Evolutionary conservation across 1,140 invertebrate species (phyloP).

Genomic region (Condylostylus longicornis): DNA sequence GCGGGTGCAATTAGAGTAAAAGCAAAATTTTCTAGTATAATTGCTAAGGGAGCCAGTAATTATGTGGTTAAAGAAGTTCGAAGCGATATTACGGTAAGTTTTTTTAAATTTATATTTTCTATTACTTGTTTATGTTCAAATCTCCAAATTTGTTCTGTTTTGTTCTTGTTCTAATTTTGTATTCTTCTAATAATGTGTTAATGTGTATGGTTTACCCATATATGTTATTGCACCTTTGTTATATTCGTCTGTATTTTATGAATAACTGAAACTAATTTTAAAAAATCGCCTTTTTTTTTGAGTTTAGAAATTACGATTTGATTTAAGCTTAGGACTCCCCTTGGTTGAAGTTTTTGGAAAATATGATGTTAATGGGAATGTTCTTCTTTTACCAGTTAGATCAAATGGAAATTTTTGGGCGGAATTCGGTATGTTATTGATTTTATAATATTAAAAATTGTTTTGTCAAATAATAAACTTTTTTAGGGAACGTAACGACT

Average conservation of each 20-base stretch:
- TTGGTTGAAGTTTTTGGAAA: conserved; percentile 53
- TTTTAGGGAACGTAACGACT: too few species aligned
- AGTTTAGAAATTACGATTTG: conserved; percentile 42
- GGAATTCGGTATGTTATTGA: conserved; percentile 41
- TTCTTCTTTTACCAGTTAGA: conserved; percentile 57
- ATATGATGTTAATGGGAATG: conserved; percentile 58
- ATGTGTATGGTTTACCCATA: too few species aligned
- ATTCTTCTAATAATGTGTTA: too few species aligned
- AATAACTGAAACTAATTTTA: too few species aligned
- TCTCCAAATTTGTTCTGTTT: too few species aligned
- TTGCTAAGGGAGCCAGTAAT: conserved; percentile 53
- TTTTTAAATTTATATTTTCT: too few species aligned
- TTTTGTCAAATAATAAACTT: conserved; percentile 42
- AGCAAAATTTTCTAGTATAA: conserved; percentile 54
- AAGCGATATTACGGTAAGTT: conserved; percentile 5
- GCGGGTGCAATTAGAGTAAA: conserved; percentile 53
- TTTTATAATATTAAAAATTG: conserved; percentile 4
- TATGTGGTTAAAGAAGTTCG: conserved; percentile 42
- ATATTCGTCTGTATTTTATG: too few species aligned
- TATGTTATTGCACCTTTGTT: too few species aligned
- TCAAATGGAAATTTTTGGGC: conserved; percentile 65
- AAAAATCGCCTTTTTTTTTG: background rate
- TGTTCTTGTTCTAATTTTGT: too few species aligned
- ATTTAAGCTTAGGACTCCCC: conserved; percentile 50
- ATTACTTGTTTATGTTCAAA: background rate